Evolutionary conservation across 2,888 invertebrate genomes (phyloP).

Genomic region (Deilephila elpenor): DNA sequence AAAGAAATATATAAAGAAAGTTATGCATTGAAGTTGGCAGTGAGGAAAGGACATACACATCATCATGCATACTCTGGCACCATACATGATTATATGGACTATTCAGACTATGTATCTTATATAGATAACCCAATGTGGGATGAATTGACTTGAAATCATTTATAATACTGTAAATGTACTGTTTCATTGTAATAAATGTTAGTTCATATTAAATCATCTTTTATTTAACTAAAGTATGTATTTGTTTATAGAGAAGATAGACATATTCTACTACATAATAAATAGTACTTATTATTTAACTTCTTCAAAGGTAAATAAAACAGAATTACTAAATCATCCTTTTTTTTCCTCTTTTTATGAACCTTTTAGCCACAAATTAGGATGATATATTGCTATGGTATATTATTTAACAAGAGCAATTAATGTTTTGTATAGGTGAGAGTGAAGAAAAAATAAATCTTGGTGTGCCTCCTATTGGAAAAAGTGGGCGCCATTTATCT

Average conservation of each 20-base stretch:
- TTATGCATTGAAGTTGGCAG: constrained; percentile 50
- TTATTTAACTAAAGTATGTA: background rate
- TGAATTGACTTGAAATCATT: constrained; percentile 46
- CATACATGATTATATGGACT: constrained; percentile 69
- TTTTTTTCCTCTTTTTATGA: too few species aligned
- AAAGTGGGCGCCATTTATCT: constrained; percentile 76
- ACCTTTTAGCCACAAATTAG: too few species aligned
- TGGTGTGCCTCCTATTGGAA: constrained; percentile 64
- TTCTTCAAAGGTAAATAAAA: background rate
- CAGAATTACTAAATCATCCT: background rate
- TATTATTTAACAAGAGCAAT: constrained; percentile 32
- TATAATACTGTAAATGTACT: background rate
- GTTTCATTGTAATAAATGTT: background rate
- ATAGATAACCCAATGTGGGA: constrained; percentile 75
- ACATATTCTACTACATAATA: too few species aligned
- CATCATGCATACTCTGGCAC: constrained; percentile 48
- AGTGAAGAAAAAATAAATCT: constrained; percentile 65
- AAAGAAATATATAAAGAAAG: constrained; percentile 59
- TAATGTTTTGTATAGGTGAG: constrained; percentile 67
- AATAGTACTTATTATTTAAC: too few species aligned
- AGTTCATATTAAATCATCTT: background rate
- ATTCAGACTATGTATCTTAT: constrained; percentile 67
- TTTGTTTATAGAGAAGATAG: background rate
- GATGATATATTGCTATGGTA: too few species aligned
- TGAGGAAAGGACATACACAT: constrained; percentile 43